Evolutionary conservation across 1,140 invertebrate genomes (phyloP).

Genomic region (Argopecten irradians): DNA sequence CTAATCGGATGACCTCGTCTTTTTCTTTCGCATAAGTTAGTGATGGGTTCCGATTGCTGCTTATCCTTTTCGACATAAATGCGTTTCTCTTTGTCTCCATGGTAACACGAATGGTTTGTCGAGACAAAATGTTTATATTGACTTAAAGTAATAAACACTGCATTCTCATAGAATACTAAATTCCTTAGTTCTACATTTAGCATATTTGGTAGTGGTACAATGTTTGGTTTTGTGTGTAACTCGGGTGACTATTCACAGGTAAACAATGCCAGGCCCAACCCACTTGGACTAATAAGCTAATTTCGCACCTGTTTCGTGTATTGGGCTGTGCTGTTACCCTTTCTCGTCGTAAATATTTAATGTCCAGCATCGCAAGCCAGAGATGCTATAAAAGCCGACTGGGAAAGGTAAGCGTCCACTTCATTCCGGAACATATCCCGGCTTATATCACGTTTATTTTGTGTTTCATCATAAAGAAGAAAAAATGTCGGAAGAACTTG

Average conservation of each 20-base stretch:
- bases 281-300: background rate
- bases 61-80: too few relatives aligned
- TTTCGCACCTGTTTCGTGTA: background rate
- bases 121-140: background rate
- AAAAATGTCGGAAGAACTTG: constrained; percentile 41
- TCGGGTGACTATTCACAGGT: constrained; percentile 4
- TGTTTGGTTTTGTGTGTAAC: constrained; percentile 9
- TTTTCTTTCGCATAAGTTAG: too few relatives aligned
- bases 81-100: too few relatives aligned
- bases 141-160: background rate
- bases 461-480: background rate
- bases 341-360: background rate
- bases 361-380: background rate
- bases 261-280: background rate
- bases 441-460: background rate
- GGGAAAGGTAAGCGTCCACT: background rate
- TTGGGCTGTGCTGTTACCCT: background rate
- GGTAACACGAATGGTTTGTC: too few relatives aligned
- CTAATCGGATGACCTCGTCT: too few relatives aligned
- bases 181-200: background rate
- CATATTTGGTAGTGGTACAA: background rate
- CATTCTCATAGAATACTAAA: background rate
- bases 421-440: background rate
- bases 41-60: too few relatives aligned
- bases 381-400: background rate